Conservation (phyloP, 2,797 vertebrate genomes). For the Acestrorhynchus altus region DNA sequence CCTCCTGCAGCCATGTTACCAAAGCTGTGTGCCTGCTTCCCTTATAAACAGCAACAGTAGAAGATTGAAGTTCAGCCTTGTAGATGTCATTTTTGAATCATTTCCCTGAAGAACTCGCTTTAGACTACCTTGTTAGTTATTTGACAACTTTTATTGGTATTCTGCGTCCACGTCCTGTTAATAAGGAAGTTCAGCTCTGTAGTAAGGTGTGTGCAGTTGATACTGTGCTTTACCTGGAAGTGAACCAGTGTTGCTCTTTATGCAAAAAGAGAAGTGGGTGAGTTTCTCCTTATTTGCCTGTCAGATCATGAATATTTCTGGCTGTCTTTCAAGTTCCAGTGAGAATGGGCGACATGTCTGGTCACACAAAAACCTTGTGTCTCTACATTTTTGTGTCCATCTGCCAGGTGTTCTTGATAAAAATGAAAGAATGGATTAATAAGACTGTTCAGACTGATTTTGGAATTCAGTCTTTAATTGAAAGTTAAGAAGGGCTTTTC, state of each 20-base stretch:
- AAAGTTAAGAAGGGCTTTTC: too few relatives aligned
- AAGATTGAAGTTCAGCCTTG: not conserved
- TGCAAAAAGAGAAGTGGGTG: conserved; percentile 41
- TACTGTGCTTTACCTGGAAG: conserved; percentile 1
- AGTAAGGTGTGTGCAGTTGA: not conserved
- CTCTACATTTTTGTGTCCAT: too few relatives aligned
- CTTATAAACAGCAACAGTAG: not conserved
- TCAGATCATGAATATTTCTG: conserved; percentile 10
- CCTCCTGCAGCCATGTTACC: not conserved
- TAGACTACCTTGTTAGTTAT: too few relatives aligned
- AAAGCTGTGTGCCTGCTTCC: not conserved
- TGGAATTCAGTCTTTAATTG: too few relatives aligned
- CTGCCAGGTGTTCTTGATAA: too few relatives aligned
- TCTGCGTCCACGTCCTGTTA: not conserved
- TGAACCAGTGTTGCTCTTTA: conserved; percentile 10
- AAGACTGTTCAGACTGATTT: too few relatives aligned
- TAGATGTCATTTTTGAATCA: not conserved
- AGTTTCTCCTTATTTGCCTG: conserved; percentile 51
- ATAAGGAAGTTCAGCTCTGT: not conserved
- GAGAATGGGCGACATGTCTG: not conserved
- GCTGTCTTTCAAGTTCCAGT: not conserved
- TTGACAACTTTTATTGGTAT: not conserved
- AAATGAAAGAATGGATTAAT: too few relatives aligned
- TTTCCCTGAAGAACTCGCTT: too few relatives aligned
- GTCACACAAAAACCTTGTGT: not conserved